Percentiles rank a stretch among this genome's conserved stretches.
Evolutionary conservation across 1,140 invertebrate genomes (phyloP).

Genomic region (Amphibalanus amphitrite): DNA sequence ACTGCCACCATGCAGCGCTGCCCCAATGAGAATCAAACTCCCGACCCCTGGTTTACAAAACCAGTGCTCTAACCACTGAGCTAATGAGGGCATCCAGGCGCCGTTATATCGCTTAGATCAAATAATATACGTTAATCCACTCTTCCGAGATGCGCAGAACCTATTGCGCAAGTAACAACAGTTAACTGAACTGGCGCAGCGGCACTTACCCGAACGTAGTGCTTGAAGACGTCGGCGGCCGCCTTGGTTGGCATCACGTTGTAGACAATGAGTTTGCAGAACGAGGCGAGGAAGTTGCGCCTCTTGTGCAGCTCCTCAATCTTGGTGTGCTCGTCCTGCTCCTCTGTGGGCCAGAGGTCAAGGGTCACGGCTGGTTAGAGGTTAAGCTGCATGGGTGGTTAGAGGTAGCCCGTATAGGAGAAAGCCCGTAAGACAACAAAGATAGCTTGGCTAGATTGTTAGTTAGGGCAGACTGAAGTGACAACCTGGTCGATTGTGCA

Average conservation of each 20-base stretch:
- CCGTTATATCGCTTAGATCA: no score
- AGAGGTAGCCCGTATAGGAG: no score
- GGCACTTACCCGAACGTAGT: slow-evolving; percentile 86
- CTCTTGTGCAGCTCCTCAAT: slow-evolving; percentile 94
- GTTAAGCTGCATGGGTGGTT: no score
- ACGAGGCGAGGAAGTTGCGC: slow-evolving; percentile 86
- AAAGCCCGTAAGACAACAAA: no score
- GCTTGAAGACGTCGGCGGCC: slow-evolving; percentile 87
- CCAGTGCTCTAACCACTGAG: slow-evolving; percentile 84
- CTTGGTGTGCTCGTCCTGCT: slow-evolving; percentile 77
- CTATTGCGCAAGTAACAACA: no score
- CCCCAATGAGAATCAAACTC: slow-evolving; percentile 68
- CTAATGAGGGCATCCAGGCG: slow-evolving; percentile 43
- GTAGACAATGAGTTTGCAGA: slow-evolving; percentile 94
- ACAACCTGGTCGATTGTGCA: no score
- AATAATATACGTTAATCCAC: no score
- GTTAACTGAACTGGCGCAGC: not conserved
- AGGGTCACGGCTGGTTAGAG: no score
- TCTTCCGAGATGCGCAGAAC: no score
- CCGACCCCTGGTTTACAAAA: slow-evolving; percentile 84
- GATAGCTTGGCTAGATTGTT: no score
- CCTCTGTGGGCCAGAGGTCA: slow-evolving; percentile 32
- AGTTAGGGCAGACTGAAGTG: no score
- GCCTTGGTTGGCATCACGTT: slow-evolving; percentile 84
- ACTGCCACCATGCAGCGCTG: slow-evolving; percentile 17